Evolutionary conservation across 2,113 vertebrate genomes (phyloP), one percentile per base, ranked within the genome.

Genomic region (Zootoca vivipara): DNA sequence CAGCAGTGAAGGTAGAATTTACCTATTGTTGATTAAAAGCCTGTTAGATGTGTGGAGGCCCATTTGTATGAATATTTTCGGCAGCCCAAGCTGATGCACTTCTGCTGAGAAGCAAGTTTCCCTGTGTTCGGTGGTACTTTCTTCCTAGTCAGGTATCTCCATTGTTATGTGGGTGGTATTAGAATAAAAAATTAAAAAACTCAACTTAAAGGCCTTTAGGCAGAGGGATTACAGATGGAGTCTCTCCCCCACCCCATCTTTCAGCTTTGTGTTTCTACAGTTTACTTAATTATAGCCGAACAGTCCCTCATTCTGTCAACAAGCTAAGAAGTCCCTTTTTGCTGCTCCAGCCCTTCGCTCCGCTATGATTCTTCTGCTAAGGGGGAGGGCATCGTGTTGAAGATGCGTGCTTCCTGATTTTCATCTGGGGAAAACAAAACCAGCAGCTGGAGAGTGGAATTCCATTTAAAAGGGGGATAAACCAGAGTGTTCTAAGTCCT

Each of bases 391-490:
- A 93, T 92, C 92, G 90, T 91, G 89, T 90, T 95, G 93, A 94
- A 95, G 96, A 96, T 96, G 95, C 94, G 95, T 93, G 93, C 96
- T 96, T 97, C 95, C 96, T 96, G 96, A 96, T 96, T 96, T 95
- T 95, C 96, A 96, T 97, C 95, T 95, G 92, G 93, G 92, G 91
- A 96, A 96, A 97, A 97, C 96, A 97, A 96, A 96, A 93, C 38
- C 58, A 87, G 88, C 96, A 97, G 95, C 96, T 96, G 96, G 91
- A 90, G 89, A 90, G 89, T 73, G 77, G 33, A 92, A 90, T 97
- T 94, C 93, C 93, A 91, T 52, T 62, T 62, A 62, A 20, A 20
- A 20, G 8, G 3, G 58, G 58, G 58, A 20, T 16, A 82, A 92
- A 95, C 88, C 92, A 95, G 95, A 30, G 85, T 94, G 92, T 87